A percentile compares a stretch with the other conserved stretches of the same genome.
These are phyloP conservation scores for Reticulitermes speratus DNA, from an alignment of 1,140 invertebrate genomes.

Conservation along the genomic window DNA sequence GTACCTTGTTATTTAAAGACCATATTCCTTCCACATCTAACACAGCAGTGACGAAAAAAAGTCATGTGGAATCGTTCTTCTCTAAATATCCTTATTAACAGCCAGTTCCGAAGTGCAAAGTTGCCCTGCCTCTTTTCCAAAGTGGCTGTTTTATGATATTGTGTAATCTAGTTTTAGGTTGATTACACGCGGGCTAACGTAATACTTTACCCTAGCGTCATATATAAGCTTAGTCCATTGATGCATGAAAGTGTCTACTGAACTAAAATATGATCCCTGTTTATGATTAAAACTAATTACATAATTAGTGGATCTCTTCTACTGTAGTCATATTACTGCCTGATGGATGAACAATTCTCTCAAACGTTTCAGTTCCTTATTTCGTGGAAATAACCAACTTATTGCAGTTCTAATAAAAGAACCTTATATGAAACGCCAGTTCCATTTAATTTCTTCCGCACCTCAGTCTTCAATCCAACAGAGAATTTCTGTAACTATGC, in stretches of 20 bases:
- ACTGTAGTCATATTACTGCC: background rate
- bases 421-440: no score
- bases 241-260: background rate
- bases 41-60: background rate
- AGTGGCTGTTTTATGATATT: background rate
- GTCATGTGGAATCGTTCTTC: background rate
- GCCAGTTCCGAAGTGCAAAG: background rate
- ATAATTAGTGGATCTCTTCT: background rate
- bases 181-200: background rate
- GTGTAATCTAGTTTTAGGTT: background rate
- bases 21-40: no score
- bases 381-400: no score
- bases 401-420: no score
- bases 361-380: no score
- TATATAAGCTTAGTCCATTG: background rate
- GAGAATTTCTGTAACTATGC: no score
- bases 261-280: constrained; percentile 6
- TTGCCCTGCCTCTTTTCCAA: background rate
- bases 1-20: no score
- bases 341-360: no score
- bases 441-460: no score
- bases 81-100: background rate
- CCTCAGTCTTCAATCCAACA: no score
- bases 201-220: background rate
- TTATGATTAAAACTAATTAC: background rate